phyloP scores from a whole-genome alignment of 1,140 invertebrate species.

The Bombyx mori region DNA sequence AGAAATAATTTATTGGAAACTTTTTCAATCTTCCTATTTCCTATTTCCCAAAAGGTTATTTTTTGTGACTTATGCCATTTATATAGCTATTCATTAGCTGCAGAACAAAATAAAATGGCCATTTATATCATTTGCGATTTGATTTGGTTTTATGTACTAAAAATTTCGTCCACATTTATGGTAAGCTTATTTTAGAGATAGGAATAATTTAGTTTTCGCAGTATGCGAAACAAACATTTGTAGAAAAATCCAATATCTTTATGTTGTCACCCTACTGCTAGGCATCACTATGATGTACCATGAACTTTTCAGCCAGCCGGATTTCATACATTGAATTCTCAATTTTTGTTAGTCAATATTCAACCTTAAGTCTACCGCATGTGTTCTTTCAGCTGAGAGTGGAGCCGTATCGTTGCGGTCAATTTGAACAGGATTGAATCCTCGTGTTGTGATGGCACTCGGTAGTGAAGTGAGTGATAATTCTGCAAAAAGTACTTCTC shows the following conservation, averaged over 20 bases:
- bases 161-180: no score
- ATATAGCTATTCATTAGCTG: no score
- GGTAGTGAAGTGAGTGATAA: slow-evolving; percentile 72
- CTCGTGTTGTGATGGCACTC: slow-evolving; percentile 72
- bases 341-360: slow-evolving; percentile 43
- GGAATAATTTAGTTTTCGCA: no score
- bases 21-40: no score
- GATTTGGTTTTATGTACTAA: no score
- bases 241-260: slow-evolving; percentile 9
- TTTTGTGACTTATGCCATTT: no score
- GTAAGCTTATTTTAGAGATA: no score
- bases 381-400: slow-evolving; percentile 67
- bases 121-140: no score
- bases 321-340: slow-evolving; percentile 29
- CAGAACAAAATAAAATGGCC: no score
- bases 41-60: no score
- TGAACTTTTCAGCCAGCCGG: slow-evolving; percentile 21
- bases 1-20: no score
- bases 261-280: slow-evolving; percentile 3
- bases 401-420: slow-evolving; percentile 63
- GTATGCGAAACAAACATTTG: no score
- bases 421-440: slow-evolving; percentile 63
- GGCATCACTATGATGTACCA: slow-evolving; percentile 4
- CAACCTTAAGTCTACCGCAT: slow-evolving; percentile 67
- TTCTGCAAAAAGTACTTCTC: slow-evolving; percentile 56